Evolutionary conservation across 2,888 invertebrate genomes (phyloP), one percentile per base, ranked within the genome.

Genomic region (Volucella bombylans): DNA sequence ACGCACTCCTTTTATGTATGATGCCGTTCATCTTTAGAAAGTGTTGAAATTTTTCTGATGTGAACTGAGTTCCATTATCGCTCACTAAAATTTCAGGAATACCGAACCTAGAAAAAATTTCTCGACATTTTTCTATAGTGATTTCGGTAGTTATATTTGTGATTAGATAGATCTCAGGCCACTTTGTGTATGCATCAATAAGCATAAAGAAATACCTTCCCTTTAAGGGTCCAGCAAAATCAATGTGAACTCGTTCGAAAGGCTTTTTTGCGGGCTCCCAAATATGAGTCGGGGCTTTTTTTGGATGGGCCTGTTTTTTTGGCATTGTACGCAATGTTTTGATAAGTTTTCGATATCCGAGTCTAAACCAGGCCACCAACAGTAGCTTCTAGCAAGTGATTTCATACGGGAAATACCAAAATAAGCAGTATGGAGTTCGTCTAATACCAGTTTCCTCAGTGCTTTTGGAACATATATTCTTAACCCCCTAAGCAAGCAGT

Each of bases 111-210:
- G 18, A 18, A 18, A 18, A 18, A 18, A 18, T 18, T 18, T 18
- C 38, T 11, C 45, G 52, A 18, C 52, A 54, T 43, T 68, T 52
- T 15, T 52, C 54, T 0, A 87, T 79, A 18, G 65, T 82, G 18
- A 18, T 14, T 9, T 55, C 15, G 2, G 80, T 31, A 6, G 61
- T 72, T 18, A 67, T 82, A 61, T 72, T 83, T 67, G 18, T 1
- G 18, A 87, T 83, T 45, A 79, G 65, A 69, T 86, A 80, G 9
- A 89, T 87, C 81, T 92, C 91, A 1, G 89, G 87, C 90, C 90
- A 92, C 80, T 91, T 92, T 0, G 90, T 90, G 83, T 87, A 89
- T 6, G 90, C 87, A 82, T 92, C 91, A 6, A 90, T 88, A 1
- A 91, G 86, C 12, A 92, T 85, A 4, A 91, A 80, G 54, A 89